Base-by-base conservation (phyloP, 2,113 vertebrate species). In the Pandion haliaetus region DNA sequence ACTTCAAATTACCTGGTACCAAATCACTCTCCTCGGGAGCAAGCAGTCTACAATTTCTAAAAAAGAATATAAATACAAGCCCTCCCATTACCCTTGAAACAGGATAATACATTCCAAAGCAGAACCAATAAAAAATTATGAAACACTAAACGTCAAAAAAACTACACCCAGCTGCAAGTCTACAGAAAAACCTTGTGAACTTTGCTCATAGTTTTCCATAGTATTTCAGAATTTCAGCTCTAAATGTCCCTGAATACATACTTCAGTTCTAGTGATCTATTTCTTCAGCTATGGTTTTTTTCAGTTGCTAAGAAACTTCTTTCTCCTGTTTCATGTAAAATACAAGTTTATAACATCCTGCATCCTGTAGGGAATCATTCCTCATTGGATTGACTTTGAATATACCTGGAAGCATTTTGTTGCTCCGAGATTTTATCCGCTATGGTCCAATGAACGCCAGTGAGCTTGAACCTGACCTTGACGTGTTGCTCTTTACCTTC, bases 361-460 rank as follows among this genome's bases (percentile, higher is more conserved):
- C 89, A 85, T 92, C 40, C 79, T 93, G 59, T 70, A 92, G 25
- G 84, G 93, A 96, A 85, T 90, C 93, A 86, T 92, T 95, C 76
- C 63, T 97, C 72, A 96, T 72, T 72, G 84, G 81, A 79, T 79
- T 98, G 98, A 98, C 93, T 98, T 95, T 96, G 82, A 95, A 89
- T 85, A 97, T 97, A 98, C 97, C 97, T 98, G 97, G 98, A 98
- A 98, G 98, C 93, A 8, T 95, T 97, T 94, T 87, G 58, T 74
- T 95, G 93, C 96, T 97, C 71, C 49, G 72, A 92, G 93, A 97
- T 97, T 96, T 94, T 85, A 93, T 96, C 71, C 90, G 70, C 85
- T 95, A 94, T 71, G 91, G 93, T 98, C 94, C 97, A 97, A 42
- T 96, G 94, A 98, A 97, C 90, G 88, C 66, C 92, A 96, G 62